Conservation (phyloP, 2,888 invertebrate species). For the Phymatocera aterrima region DNA sequence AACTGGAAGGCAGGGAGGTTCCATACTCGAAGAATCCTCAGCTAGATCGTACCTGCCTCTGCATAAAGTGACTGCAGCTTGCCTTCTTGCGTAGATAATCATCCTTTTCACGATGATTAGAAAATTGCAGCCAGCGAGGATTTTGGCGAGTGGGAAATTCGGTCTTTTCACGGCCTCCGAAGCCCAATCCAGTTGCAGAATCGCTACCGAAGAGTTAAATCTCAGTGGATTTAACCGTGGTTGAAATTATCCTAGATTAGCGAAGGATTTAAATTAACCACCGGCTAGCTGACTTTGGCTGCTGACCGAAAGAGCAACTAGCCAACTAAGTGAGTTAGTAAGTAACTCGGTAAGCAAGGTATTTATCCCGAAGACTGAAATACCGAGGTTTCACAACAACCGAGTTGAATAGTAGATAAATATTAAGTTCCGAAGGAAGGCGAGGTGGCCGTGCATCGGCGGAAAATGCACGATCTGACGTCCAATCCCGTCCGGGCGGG, state of each 20-base stretch:
- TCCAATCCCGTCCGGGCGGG: neutral
- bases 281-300: conserved; percentile 49
- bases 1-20: too few species aligned
- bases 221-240: conserved; percentile 22
- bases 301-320: conserved; percentile 34
- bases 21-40: too few species aligned
- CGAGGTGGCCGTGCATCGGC: too few species aligned
- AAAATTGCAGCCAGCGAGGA: neutral
- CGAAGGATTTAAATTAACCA: conserved; percentile 55
- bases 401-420: too few species aligned
- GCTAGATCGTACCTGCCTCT: neutral
- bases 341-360: too few species aligned
- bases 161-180: neutral
- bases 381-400: neutral
- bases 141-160: neutral
- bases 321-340: too few species aligned
- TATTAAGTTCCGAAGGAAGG: too few species aligned
- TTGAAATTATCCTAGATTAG: conserved; percentile 26
- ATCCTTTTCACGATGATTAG: neutral
- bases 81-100: neutral
- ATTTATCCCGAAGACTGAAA: neutral
- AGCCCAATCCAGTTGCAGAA: neutral
- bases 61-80: neutral
- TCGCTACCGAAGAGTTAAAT: neutral
- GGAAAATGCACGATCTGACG: neutral